These are phyloP conservation scores for Drosophila azteca DNA, from an alignment of 1,140 invertebrate species.

Conservation along the genomic window DNA sequence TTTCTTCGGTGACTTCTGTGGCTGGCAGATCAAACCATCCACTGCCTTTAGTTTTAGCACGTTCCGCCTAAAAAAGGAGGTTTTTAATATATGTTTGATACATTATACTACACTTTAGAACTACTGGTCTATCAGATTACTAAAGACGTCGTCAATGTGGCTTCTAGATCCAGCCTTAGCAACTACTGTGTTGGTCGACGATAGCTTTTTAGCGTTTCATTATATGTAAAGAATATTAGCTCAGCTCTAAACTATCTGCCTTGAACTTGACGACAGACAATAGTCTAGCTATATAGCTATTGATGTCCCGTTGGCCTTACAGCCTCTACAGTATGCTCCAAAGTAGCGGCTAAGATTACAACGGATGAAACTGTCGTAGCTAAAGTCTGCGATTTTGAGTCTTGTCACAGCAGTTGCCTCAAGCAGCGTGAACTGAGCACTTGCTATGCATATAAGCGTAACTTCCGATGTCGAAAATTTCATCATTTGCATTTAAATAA, in stretches of 20 bases:
- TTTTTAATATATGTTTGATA: not conserved
- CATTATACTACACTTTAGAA: not conserved
- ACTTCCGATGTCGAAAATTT: constrained; percentile 81
- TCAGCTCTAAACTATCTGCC: constrained; percentile 52
- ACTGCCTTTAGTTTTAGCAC: constrained; percentile 91
- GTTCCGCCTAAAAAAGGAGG: constrained; percentile 84
- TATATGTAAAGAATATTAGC: constrained; percentile 37
- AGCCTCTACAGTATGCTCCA: constrained; percentile 50
- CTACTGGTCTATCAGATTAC: constrained; percentile 68
- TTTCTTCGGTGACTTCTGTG: constrained; percentile 94
- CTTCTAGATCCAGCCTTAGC: constrained; percentile 27
- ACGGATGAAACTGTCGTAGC: constrained; percentile 61
- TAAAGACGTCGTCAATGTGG: constrained; percentile 82
- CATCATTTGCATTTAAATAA: constrained; percentile 41
- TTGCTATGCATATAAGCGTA: constrained; percentile 13
- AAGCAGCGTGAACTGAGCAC: constrained; percentile 34
- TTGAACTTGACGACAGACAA: constrained; percentile 34
- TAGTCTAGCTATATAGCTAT: constrained; percentile 52
- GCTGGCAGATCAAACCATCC: constrained; percentile 95
- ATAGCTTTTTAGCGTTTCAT: constrained; percentile 43
- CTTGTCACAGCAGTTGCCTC: constrained; percentile 37
- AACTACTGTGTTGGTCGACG: constrained; percentile 36
- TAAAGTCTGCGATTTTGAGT: constrained; percentile 37
- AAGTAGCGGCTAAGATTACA: constrained; percentile 80
- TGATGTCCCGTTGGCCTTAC: constrained; percentile 83